Percentiles rank a stretch among this genome's conserved stretches.
Evolutionary conservation across 1,140 invertebrate genomes (phyloP).

Genomic region (Platyura marginata): DNA sequence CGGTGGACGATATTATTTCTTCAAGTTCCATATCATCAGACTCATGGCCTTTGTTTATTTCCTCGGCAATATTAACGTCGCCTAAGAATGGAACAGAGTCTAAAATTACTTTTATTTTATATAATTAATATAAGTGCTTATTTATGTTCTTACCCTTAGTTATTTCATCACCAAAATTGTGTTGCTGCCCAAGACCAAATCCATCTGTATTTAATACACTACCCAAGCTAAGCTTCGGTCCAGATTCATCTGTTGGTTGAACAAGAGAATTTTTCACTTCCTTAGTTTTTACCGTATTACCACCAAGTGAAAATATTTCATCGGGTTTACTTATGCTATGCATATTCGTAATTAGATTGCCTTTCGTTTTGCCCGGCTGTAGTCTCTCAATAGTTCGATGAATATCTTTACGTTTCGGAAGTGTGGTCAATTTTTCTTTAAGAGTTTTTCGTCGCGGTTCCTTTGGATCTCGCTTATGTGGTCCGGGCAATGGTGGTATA

Average conservation of each 20-base stretch:
- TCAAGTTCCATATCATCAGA: slow-evolving; percentile 12
- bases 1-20: slow-evolving; percentile 18
- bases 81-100: background rate
- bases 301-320: slow-evolving; percentile 23
- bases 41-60: slow-evolving; percentile 14
- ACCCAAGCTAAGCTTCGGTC: slow-evolving; percentile 61
- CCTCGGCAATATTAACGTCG: slow-evolving; percentile 5
- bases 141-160: slow-evolving; percentile 16
- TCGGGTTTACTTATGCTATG: slow-evolving; percentile 28
- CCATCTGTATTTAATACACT: slow-evolving; percentile 50
- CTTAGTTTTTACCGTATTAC: slow-evolving; percentile 27
- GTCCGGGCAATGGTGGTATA: slow-evolving; percentile 17
- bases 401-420: slow-evolving; percentile 43
- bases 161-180: slow-evolving; percentile 32
- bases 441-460: slow-evolving; percentile 19
- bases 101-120: background rate
- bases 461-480: slow-evolving; percentile 20
- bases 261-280: slow-evolving; percentile 31
- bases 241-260: slow-evolving; percentile 35
- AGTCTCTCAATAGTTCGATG: slow-evolving; percentile 64
- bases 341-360: slow-evolving; percentile 47
- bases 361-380: slow-evolving; percentile 69
- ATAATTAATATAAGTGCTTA: slow-evolving; percentile 2
- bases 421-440: slow-evolving; percentile 16
- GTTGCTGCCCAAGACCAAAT: slow-evolving; percentile 35